Evolutionary conservation across 2,888 invertebrate species (phyloP), one percentile per base, ranked within the genome.

Genomic region (Cryptus viduatorius): DNA sequence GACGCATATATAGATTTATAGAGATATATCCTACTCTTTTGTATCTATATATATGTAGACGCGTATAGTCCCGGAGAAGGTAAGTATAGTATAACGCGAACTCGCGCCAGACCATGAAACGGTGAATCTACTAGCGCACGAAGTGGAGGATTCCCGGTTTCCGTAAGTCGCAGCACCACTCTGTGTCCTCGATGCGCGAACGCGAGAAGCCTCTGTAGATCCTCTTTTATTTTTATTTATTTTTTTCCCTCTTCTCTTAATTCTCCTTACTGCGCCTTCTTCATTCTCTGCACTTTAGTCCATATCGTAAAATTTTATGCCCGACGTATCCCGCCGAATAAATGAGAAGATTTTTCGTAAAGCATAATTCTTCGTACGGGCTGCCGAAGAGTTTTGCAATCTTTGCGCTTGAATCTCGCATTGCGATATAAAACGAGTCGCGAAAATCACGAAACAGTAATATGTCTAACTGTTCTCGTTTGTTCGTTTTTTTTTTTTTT

Each of bases 111-210:
- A 65, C 53, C 83, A 76, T 48, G 79, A 75, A 79, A 83, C 83
- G 79, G 79, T 83, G 79, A 83, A 79, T 83, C 79, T 31, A 75
- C 75, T 53, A 67, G 79, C 61, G 46, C 75, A 79, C 67, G 42
- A 67, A 83, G 79, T 64, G 76, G 76, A 67, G 64, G 69, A 79
- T 79, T 83, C 79, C 83, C 79, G 75, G 76, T 79, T 76, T 46
- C 53, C 37, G 67, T 71, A 77, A 50, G 68, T 42, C 73, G 48
- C 37, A 42, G 19, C 76, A 48, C 44, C 59, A 67, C 61, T 16
- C 50, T 69, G 67, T 82, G 82, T 73, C 82, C 78, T 69, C 82
- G 79, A 75, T 64, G 73, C 46, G 73, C 61, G 50, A 68, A 68
- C 61, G 53, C 37, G 37, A 48, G 19, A n/a, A 61, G 61, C 24